Conservation (phyloP, 2,113 vertebrate species). For the Odontesthes bonariensis region DNA sequence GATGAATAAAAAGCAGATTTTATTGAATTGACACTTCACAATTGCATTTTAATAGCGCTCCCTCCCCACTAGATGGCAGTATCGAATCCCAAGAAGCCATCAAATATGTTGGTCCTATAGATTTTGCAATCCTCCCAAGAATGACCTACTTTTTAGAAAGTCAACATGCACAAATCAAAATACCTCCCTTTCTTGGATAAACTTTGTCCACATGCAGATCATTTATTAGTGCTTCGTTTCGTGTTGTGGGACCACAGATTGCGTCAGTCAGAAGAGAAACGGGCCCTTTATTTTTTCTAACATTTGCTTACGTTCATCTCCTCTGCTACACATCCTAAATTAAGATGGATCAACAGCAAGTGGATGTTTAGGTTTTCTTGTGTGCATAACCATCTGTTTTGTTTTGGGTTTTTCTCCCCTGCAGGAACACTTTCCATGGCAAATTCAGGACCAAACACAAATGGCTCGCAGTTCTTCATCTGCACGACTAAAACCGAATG, state of each 20-base stretch:
- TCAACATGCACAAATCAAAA: conserved; percentile 55
- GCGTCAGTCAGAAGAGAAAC: background rate
- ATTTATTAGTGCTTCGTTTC: conserved; percentile 7
- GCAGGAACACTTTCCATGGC: conserved; percentile 96
- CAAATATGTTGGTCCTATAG: conserved; percentile 10
- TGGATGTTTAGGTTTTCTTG: conserved; percentile 1
- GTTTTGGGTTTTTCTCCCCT: conserved; percentile 12
- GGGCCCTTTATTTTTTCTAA: background rate
- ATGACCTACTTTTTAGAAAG: conserved; percentile 75
- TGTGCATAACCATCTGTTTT: conserved; percentile 5
- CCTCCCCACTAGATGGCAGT: conserved; percentile 77
- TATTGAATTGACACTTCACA: background rate
- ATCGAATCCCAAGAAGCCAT: background rate
- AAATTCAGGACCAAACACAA: conserved; percentile 94
- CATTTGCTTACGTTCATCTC: background rate
- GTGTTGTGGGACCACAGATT: conserved; percentile 24
- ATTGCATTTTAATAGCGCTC: background rate
- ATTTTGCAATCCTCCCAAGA: conserved; percentile 64
- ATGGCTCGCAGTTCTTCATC: conserved; percentile 98
- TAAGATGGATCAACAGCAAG: background rate
- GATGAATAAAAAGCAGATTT: background rate
- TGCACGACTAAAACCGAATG: conserved; percentile 92
- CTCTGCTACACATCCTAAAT: background rate
- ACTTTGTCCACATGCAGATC: conserved; percentile 36
- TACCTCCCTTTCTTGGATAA: conserved; percentile 25